Evolutionary conservation across 1,140 invertebrate species (phyloP), one percentile per base, ranked within the genome.

Genomic region (Psix sp.): DNA sequence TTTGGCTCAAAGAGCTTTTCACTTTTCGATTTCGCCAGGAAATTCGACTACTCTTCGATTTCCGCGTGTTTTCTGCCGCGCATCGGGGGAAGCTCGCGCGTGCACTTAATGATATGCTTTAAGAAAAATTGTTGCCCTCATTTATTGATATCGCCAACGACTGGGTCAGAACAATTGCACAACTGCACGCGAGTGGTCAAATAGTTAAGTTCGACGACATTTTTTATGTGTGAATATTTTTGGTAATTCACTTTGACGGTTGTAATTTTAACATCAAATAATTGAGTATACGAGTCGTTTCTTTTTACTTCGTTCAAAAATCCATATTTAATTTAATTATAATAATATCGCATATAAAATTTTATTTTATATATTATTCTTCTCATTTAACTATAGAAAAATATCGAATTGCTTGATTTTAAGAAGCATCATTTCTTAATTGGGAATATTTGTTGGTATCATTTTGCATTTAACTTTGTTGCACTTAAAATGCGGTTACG

Each of bases 21-120:
- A 68, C 31, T 49, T 68, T 73, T 70, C 35, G 21, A 45, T 46
- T 33, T 21, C 21, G 20, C 40, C 45, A 45, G 57, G 54, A 75
- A 72, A 77, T 68, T 65, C 48, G 14, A 72, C 46, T 40, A 65
- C 60, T 65, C 71, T 72, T 65, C 56, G 15, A 59, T 76, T 73
- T 67, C 43, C 59, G 35, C 56, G 38, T 6, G 31, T 56, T 49
- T 56, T 56, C 62, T 48, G 3, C 51, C 51, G 49, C 36, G 40
- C 6, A 11, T 43, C 31, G 5, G 35, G 16, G 26, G 33, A 45
- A 29, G 21, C 26, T 71, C 46, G 29, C 51, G 46, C 31, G 43
- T 71, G 67, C 57, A 71, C 36, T 57, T 71, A 60, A 71, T 71
- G 67, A 71, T 71, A 71, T 71, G 67, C 39, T 71, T 71, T 24